Base-by-base conservation (phyloP, 2,113 vertebrate genomes). In the Pelecanus crispus region DNA sequence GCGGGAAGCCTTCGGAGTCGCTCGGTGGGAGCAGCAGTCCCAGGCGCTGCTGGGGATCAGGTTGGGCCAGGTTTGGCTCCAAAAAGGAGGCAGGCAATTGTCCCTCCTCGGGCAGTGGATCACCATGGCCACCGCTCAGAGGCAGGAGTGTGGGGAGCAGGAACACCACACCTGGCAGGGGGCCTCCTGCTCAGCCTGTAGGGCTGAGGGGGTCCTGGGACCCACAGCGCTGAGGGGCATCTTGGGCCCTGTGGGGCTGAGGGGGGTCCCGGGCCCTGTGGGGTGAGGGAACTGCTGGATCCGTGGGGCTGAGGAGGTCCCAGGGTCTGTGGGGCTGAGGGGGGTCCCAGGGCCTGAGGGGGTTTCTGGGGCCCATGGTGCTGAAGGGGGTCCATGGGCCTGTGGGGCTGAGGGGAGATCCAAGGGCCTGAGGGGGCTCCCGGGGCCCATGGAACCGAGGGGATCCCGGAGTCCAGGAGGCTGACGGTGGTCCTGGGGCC, bases 131-230 rank as follows among this genome's bases (percentile, higher is more conserved):
- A 0, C 21, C 38, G 50, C 71, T 34, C 56, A 1, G 1, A 31
- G 32, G 13, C 13, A 14, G 56, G 52, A 82, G 32, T 3, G 28
- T 2, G 40, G 21, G 56, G 38, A 86, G 24, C 0, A 0, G 49
- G 67, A 58, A n/a, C 9, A 18, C 3, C 1, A 0, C 2, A 34
- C 26, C 14, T 12, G 62, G 17, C 11, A 3, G 11, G 7, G 22
- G 17, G 11, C 4, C n/a, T 50, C 18, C 12, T 19, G 70, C 53
- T 78, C 73, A 7, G 36, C 9, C 45, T 6, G 3, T 1, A 56
- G 61, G 19, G 13, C 32, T 40, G 29, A 11, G 17, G 15, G 14
- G 6, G 5, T 15, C 26, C 44, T 19, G 47, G 62, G 18, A 11
- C 19, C 13, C 56, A n/a, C 32, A 44, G 10, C 10, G 31, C 32